These are phyloP conservation scores for Syngnathoides biaculeatus DNA, from an alignment of 2,113 vertebrate species.

Conservation along the genomic window DNA sequence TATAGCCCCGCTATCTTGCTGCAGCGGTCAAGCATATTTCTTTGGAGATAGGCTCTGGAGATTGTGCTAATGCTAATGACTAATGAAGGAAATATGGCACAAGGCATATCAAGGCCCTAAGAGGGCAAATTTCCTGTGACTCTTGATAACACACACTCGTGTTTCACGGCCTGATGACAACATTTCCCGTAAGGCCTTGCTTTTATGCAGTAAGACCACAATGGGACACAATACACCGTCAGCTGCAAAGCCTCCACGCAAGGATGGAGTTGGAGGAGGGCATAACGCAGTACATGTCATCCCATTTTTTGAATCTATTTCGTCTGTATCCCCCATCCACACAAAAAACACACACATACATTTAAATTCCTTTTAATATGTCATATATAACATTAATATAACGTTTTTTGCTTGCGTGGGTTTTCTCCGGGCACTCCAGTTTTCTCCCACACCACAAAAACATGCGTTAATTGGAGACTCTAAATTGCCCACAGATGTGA, in stretches of 20 bases:
- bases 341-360: too few species aligned
- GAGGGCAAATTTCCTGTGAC: constrained; percentile 1
- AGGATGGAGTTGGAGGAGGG: neutral
- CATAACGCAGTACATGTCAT: neutral
- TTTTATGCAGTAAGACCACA: neutral
- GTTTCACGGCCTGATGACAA: neutral
- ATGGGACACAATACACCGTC: neutral
- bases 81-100: neutral
- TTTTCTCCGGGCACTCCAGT: too few species aligned
- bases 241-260: constrained; percentile 3
- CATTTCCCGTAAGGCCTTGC: neutral
- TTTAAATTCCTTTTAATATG: too few species aligned
- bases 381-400: too few species aligned
- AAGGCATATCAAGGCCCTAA: neutral
- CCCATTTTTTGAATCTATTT: neutral
- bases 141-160: neutral
- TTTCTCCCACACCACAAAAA: too few species aligned
- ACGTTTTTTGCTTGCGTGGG: too few species aligned
- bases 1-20: neutral
- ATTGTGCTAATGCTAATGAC: neutral
- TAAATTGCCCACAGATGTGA: too few species aligned
- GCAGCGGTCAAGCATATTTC: neutral
- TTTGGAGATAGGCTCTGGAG: neutral
- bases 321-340: too few species aligned
- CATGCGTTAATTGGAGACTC: too few species aligned